Evolutionary conservation across 2,888 invertebrate genomes (phyloP).

Genomic region (Cinara cedri): DNA sequence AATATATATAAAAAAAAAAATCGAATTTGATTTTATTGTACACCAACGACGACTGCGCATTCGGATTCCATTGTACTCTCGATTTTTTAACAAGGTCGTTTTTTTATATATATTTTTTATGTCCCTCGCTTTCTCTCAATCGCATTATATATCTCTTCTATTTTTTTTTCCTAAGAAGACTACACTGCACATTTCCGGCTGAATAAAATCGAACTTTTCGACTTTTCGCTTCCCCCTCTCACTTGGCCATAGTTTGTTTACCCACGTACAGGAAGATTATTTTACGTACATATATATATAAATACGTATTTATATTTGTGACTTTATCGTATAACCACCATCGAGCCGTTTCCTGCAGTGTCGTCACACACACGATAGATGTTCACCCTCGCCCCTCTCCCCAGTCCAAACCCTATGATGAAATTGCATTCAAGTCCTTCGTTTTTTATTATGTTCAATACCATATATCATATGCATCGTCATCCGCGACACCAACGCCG

Average conservation of each 20-base stretch:
- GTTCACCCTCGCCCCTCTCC: neutral
- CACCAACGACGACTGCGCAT: neutral
- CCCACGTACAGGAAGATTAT: conserved; percentile 12
- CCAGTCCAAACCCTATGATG: neutral
- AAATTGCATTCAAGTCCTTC: neutral
- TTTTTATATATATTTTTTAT: conserved; percentile 18
- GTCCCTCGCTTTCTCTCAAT: neutral
- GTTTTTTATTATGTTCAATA: conserved; percentile 15
- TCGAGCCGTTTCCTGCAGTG: conserved; percentile 16
- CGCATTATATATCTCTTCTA: conserved; percentile 6
- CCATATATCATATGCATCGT: neutral
- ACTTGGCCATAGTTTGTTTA: no score
- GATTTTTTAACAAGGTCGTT: conserved; percentile 34
- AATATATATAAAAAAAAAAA: conserved; percentile 14
- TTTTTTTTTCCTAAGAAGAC: conserved; percentile 21
- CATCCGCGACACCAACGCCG: no score
- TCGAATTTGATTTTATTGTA: conserved; percentile 40
- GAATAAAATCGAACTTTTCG: conserved; percentile 16
- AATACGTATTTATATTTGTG: no score
- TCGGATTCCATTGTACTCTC: conserved; percentile 1
- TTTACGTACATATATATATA: no score
- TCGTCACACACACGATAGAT: neutral
- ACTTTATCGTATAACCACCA: conserved; percentile 29
- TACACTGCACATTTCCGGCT: neutral
- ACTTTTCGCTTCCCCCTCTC: neutral